Evolutionary conservation across 2,113 vertebrate species (phyloP).

Genomic region (Vicugna pacos): DNA sequence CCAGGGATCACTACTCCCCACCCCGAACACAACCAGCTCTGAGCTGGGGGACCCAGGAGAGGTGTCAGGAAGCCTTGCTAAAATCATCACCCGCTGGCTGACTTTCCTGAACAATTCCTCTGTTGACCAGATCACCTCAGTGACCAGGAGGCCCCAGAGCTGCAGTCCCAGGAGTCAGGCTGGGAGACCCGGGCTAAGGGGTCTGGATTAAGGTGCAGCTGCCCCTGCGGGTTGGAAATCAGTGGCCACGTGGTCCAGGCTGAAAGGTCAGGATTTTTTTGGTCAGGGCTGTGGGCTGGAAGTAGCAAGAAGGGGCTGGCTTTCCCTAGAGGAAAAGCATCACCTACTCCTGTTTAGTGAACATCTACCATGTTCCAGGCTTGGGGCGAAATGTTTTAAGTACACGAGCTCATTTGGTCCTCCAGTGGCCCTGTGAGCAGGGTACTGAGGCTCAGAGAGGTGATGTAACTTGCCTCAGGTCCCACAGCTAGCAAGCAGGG

Average conservation of each 20-base stretch:
- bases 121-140: constrained; percentile 43
- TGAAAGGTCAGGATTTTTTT: not conserved
- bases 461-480: not conserved
- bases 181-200: not conserved
- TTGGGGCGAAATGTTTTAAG: not conserved
- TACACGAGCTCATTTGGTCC: not conserved
- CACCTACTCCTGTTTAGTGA: not conserved
- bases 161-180: not conserved
- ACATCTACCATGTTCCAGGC: not conserved
- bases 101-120: constrained; percentile 22
- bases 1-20: accelerated
- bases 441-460: not conserved
- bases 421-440: accelerated
- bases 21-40: not conserved
- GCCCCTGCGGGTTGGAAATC: constrained; percentile 2
- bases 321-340: not conserved
- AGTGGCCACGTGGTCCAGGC: not conserved
- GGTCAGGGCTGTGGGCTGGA: not conserved
- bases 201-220: not conserved
- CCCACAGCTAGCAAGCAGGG: not conserved
- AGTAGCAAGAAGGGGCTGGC: not conserved
- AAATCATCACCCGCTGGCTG: not conserved
- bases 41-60: not conserved
- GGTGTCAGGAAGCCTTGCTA: constrained; percentile 13
- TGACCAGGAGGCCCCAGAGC: not conserved